Evolutionary conservation across 2,113 vertebrate species (phyloP).

Genomic region (Tiliqua scincoides): DNA sequence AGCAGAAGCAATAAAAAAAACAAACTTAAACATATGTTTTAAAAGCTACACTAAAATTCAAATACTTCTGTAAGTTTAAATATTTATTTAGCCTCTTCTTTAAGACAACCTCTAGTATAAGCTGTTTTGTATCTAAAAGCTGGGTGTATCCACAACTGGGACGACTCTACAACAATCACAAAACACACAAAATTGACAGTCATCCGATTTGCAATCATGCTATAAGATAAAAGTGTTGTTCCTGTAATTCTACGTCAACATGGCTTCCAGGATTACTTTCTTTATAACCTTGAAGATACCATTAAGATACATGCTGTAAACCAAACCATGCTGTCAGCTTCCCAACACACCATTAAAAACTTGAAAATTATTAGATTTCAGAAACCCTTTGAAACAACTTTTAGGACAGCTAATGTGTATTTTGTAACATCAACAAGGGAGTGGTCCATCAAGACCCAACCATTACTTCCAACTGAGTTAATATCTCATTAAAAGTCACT

Average conservation of each 20-base stretch:
- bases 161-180: neutral
- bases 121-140: neutral
- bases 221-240: neutral
- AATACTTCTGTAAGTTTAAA: neutral
- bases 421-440: neutral
- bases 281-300: neutral
- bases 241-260: neutral
- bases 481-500: fast-evolving
- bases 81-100: neutral
- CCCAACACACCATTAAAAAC: fast-evolving
- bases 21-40: neutral
- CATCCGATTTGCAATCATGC: neutral
- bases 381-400: conserved; percentile 18
- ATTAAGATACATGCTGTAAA: neutral
- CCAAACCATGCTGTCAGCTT: fast-evolving
- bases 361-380: conserved; percentile 15
- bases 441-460: neutral
- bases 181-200: neutral
- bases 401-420: neutral
- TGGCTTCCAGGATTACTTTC: neutral
- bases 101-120: neutral
- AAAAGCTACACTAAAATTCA: neutral
- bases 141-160: neutral
- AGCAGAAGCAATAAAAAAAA: neutral
- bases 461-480: neutral